A percentile compares a stretch with the other conserved stretches of the same genome.
Evolutionary conservation across 2,797 vertebrate genomes (phyloP).

Genomic region (Tapirus indicus): DNA sequence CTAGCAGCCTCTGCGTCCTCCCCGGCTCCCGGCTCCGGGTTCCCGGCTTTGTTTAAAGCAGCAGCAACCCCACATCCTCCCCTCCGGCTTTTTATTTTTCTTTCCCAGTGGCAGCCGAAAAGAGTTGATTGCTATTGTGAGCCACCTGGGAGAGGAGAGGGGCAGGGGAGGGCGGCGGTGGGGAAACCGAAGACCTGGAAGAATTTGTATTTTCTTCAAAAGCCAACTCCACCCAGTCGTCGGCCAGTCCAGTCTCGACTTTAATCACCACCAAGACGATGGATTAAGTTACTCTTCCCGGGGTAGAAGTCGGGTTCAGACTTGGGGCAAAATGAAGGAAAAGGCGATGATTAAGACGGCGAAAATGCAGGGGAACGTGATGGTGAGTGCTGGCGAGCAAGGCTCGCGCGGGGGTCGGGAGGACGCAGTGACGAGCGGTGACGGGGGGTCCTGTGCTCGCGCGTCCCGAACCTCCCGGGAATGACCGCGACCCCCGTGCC

Average conservation of each 20-base stretch:
- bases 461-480: not conserved
- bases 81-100: not conserved
- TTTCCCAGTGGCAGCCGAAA: not conserved
- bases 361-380: constrained; percentile 97
- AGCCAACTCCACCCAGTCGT: constrained; percentile 69
- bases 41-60: constrained; percentile 11
- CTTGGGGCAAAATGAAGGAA: constrained; percentile 93
- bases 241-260: constrained; percentile 74
- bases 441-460: not conserved
- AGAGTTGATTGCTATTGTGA: constrained; percentile 54
- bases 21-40: not conserved
- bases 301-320: constrained; percentile 69
- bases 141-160: constrained; percentile 24
- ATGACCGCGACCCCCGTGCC: not conserved
- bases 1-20: not conserved
- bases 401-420: constrained; percentile 21
- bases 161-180: not conserved
- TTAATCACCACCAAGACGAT: constrained; percentile 82
- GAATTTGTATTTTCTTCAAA: not conserved
- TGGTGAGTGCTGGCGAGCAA: constrained; percentile 88
- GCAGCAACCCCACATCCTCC: not conserved
- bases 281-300: constrained; percentile 88
- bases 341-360: constrained; percentile 97
- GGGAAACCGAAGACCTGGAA: not conserved
- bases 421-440: not conserved